A percentile compares a stretch with the other conserved stretches of the same genome.
Evolutionary conservation across 2,888 invertebrate species (phyloP).

Genomic region (Aplocera efformata): DNA sequence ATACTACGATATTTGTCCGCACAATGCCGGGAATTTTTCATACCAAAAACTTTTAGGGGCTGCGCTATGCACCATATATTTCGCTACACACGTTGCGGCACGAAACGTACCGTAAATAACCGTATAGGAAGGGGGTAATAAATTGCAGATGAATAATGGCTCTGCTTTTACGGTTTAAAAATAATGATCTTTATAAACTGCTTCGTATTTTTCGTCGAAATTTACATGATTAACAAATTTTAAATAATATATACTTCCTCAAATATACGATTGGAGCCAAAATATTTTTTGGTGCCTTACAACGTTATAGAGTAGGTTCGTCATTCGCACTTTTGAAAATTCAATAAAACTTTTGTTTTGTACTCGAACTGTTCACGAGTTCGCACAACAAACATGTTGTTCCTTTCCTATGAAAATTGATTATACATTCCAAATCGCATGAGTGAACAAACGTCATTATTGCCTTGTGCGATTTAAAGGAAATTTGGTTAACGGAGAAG

Average conservation of each 20-base stretch:
- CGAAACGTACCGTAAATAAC: slow-evolving; percentile 9
- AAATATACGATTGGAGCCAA: too few species aligned
- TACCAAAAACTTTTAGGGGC: slow-evolving; percentile 3
- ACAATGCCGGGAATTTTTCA: neutral
- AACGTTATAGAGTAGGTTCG: too few species aligned
- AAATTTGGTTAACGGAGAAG: neutral
- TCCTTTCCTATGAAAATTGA: slow-evolving; percentile 27
- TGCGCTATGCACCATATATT: slow-evolving; percentile 10
- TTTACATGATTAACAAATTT: too few species aligned
- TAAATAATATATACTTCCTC: too few species aligned
- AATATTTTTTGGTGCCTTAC: too few species aligned
- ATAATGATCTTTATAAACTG: neutral
- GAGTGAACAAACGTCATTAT: slow-evolving; percentile 26
- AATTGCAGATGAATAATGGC: slow-evolving; percentile 5
- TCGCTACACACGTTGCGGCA: slow-evolving; percentile 8
- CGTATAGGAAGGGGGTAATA: slow-evolving; percentile 8
- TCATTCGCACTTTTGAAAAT: too few species aligned
- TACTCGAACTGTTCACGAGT: too few species aligned
- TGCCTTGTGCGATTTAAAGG: slow-evolving; percentile 13
- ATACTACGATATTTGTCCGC: too few species aligned
- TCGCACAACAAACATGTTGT: slow-evolving; percentile 6
- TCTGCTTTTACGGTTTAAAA: slow-evolving; percentile 3
- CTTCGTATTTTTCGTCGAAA: too few species aligned
- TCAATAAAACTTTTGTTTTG: too few species aligned
- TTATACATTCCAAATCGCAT: slow-evolving; percentile 28